These are phyloP conservation scores for Hozukius guyotensis DNA, from an alignment of 2,797 vertebrate species.

Conservation along the genomic window DNA sequence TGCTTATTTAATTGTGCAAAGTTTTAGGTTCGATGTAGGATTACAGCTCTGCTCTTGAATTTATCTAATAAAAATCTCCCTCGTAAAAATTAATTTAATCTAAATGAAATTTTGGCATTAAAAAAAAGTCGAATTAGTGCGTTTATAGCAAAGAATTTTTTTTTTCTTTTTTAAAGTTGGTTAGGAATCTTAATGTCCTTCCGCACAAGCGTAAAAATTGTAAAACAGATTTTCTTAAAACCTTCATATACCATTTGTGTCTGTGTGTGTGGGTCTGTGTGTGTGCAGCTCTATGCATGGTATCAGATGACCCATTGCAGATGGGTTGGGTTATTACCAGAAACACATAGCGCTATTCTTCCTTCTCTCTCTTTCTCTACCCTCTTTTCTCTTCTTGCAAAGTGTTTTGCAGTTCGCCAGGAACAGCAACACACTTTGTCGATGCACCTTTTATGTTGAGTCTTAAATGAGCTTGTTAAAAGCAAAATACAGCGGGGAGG, in stretches of 20 bases:
- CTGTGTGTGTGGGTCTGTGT: not conserved
- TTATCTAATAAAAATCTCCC: not conserved
- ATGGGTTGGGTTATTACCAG: slow-evolving; percentile 68
- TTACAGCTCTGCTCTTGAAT: not conserved
- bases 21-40: not conserved
- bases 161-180: not conserved
- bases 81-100: not conserved
- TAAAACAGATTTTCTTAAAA: not conserved
- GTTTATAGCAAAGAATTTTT: not conserved
- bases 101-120: not conserved
- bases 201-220: not conserved
- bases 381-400: not conserved
- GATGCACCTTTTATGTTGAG: not conserved
- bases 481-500: not conserved
- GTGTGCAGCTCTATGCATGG: slow-evolving; percentile 13
- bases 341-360: slow-evolving; percentile 55
- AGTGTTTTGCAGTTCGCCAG: slow-evolving; percentile 1
- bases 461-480: not conserved
- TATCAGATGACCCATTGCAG: slow-evolving; percentile 65
- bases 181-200: not conserved
- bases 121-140: not conserved
- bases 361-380: slow-evolving; percentile 9
- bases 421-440: slow-evolving; percentile 18
- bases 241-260: not conserved
- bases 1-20: not conserved